Evolutionary conservation across 2,888 invertebrate genomes (phyloP).

Genomic region (Gisinianus flammeolus): DNA sequence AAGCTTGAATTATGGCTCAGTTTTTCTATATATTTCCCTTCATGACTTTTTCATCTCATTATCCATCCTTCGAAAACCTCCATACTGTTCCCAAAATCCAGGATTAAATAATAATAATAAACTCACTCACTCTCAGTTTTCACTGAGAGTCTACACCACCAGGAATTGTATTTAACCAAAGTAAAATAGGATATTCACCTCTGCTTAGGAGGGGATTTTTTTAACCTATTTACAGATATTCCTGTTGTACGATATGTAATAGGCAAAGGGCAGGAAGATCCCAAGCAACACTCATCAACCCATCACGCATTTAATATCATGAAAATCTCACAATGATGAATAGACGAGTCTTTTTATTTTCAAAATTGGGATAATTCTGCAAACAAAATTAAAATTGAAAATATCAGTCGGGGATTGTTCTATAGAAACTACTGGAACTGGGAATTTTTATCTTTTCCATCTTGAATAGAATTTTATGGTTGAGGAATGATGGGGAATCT

Average conservation of each 20-base stretch:
- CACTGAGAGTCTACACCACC: too few species aligned
- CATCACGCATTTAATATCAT: too few species aligned
- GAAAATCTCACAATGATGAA: too few species aligned
- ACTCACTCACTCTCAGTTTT: background rate
- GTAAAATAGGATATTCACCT: too few species aligned
- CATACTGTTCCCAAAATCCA: background rate
- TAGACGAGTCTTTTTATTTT: too few species aligned
- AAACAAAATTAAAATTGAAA: too few species aligned
- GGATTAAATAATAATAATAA: background rate
- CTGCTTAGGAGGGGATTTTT: too few species aligned
- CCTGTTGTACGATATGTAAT: background rate
- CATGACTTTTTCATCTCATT: conserved; percentile 18
- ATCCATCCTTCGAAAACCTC: background rate
- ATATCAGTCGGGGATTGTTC: too few species aligned
- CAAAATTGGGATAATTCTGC: too few species aligned
- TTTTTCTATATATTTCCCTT: conserved; percentile 4
- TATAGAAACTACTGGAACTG: background rate
- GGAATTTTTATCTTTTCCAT: background rate
- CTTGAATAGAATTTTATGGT: conserved; percentile 9
- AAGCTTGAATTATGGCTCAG: conserved; percentile 29
- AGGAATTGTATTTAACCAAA: too few species aligned
- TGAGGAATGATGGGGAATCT: background rate
- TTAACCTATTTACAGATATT: too few species aligned
- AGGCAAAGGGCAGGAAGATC: background rate
- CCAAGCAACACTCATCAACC: too few species aligned